Conservation (phyloP, 2,113 vertebrate species). For the Epinephelus lanceolatus region DNA sequence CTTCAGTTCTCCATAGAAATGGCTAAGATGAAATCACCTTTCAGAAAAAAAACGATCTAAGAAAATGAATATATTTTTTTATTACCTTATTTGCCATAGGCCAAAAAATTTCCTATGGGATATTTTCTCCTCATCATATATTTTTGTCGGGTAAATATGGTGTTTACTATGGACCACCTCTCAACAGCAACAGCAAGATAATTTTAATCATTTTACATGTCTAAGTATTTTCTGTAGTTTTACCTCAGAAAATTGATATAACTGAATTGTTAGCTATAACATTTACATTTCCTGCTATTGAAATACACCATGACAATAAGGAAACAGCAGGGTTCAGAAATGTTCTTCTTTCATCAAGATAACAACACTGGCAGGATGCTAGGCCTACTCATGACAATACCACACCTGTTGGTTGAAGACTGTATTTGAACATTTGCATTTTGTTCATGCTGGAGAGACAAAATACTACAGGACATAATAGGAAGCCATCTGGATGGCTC, state of each 20-base stretch:
- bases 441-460: neutral
- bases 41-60: neutral
- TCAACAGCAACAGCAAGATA: neutral
- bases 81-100: neutral
- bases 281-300: neutral
- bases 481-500: neutral
- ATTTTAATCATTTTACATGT: no score
- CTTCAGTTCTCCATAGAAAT: conserved; percentile 7
- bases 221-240: neutral
- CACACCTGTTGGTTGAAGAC: no score
- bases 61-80: neutral
- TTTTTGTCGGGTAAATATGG: neutral
- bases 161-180: no score
- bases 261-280: neutral
- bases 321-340: neutral
- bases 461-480: neutral
- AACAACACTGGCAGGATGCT: neutral
- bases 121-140: neutral
- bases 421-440: no score
- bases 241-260: neutral
- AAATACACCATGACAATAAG: neutral
- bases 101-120: neutral
- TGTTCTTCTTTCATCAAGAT: neutral
- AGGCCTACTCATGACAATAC: no score
- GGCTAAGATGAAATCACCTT: neutral